Base-by-base conservation (phyloP, 2,888 invertebrate genomes). In the Rotaria socialis region DNA sequence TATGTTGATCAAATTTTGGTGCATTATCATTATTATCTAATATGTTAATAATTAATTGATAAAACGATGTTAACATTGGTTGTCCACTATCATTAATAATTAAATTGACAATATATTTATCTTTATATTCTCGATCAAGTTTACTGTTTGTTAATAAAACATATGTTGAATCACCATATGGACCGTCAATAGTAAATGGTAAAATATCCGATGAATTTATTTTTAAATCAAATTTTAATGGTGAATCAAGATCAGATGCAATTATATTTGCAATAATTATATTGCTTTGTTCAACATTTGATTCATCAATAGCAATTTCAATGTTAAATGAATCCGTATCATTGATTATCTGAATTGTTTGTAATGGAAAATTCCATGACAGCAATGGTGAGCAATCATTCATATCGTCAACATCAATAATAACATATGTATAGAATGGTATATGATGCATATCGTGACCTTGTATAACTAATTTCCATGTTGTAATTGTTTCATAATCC, bases 401-500 rank as follows among this genome's bases (percentile, higher is more conserved):
- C 22, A 47, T n/a, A 47, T 80, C 80, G 14, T 80, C 80, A 24
- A 80, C 80, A 80, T 80, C 80, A n/a, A 80, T 80, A 47, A 80
- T 80, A 43, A 80, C 80, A 80, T 80, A 80, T 8, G 80, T 47
- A 80, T 47, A 80, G n/a, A 80, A 43, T 43, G 80, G 47, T 43
- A 80, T 80, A 24, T 43, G n/a, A 80, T 80, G 22, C 11, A 24
- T 10, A 80, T 80, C 47, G 14, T 80, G 47, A 24, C 41, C 80
- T 80, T 80, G 80, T 43, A 80, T 80, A 24, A 80, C 80, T 80
- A 80, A 47, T 80, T 80, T 80, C 80, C 80, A 80, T 80, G 47
- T 47, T 47, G 43, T 10, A 24, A 11, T 43, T 80, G 80, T 8
- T 80, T 80, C 80, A 47, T 80, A 80, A 80, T 80, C 80, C n/a